These are phyloP conservation scores for Hyposoter dolosus DNA, from an alignment of 2,888 invertebrate genomes.

Conservation along the genomic window DNA sequence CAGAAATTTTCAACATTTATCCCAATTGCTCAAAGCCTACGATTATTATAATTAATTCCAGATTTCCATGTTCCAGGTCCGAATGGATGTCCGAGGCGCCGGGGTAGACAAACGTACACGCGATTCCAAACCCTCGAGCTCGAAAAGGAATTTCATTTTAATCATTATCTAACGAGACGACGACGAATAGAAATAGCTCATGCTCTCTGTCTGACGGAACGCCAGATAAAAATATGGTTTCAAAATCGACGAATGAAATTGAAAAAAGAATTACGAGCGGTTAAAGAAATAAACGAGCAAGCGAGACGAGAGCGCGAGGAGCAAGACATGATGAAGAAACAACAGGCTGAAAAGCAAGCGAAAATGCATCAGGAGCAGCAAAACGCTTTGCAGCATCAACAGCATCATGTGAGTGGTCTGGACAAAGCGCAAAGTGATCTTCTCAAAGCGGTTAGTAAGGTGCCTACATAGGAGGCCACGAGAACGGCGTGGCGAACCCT, in stretches of 20 bases:
- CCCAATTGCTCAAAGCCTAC: constrained; percentile 15
- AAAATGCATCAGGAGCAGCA: constrained; percentile 91
- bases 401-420: constrained; percentile 90
- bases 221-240: constrained; percentile 99
- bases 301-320: constrained; percentile 96
- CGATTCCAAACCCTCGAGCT: constrained; percentile 99
- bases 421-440: constrained; percentile 91
- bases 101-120: constrained; percentile 98
- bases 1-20: not conserved
- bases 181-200: constrained; percentile 99
- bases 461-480: constrained; percentile 89
- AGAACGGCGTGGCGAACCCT: constrained; percentile 67
- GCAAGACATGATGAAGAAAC: constrained; percentile 96
- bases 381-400: constrained; percentile 89
- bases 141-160: constrained; percentile 99
- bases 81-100: constrained; percentile 96
- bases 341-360: constrained; percentile 94
- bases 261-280: constrained; percentile 97
- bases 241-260: constrained; percentile 98
- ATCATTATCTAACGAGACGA: constrained; percentile 98
- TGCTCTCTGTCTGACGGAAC: constrained; percentile 97
- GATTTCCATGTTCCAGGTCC: constrained; percentile 91
- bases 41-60: constrained; percentile 62
- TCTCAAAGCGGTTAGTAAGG: constrained; percentile 91
- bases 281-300: constrained; percentile 97